These are phyloP conservation scores for Trissoscelio sp. DNA, from an alignment of 2,888 invertebrate genomes.

Conservation along the genomic window DNA sequence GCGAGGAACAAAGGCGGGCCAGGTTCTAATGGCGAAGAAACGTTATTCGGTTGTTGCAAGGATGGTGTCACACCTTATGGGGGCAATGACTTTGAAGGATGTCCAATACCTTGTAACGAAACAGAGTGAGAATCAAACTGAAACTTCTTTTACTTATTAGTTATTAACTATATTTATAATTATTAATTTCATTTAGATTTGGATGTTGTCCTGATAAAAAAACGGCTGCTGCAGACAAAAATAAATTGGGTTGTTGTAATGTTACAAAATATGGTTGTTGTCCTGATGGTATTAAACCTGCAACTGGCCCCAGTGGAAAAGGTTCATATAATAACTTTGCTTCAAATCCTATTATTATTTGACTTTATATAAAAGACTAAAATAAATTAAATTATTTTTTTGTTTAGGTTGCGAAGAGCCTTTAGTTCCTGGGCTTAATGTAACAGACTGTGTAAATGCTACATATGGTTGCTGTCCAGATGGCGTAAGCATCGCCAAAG, in stretches of 20 bases:
- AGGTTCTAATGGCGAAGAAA: slow-evolving; percentile 88
- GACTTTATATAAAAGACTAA: no score
- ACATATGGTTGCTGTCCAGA: slow-evolving; percentile 92
- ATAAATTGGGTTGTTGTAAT: slow-evolving; percentile 83
- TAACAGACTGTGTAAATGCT: slow-evolving; percentile 84
- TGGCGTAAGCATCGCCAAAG: slow-evolving; percentile 86
- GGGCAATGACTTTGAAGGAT: slow-evolving; percentile 90
- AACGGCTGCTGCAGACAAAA: slow-evolving; percentile 81
- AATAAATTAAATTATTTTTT: no score
- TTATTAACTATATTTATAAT: slow-evolving; percentile 26
- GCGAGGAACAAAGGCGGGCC: slow-evolving; percentile 94
- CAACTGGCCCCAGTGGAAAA: slow-evolving; percentile 86
- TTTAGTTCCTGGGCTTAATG: slow-evolving; percentile 70
- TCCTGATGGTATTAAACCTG: slow-evolving; percentile 87
- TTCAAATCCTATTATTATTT: neutral
- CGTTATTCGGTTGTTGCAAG: slow-evolving; percentile 94
- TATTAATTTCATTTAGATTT: slow-evolving; percentile 73
- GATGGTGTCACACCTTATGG: slow-evolving; percentile 91
- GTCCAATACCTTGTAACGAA: slow-evolving; percentile 87
- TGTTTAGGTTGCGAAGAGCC: slow-evolving; percentile 78
- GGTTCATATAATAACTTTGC: slow-evolving; percentile 79
- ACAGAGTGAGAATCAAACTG: slow-evolving; percentile 84
- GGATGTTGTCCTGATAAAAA: slow-evolving; percentile 85
- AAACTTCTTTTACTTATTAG: neutral
- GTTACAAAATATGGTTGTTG: slow-evolving; percentile 88